phyloP scores from a whole-genome alignment of 2,888 invertebrate genomes.

The Parnassius apollo region DNA sequence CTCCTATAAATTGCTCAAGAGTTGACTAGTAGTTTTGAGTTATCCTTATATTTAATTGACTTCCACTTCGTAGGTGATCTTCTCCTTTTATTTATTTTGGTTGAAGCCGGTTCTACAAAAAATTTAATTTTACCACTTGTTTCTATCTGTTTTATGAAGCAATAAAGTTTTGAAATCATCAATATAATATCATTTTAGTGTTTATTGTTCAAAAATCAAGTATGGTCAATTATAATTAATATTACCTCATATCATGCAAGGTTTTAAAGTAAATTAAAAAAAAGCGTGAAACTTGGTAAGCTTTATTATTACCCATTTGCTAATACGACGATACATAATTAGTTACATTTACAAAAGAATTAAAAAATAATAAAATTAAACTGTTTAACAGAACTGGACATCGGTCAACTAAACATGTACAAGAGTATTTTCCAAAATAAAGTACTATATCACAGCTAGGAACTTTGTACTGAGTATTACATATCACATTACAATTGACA shows the following conservation, averaged over 20 bases:
- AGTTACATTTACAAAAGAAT: conserved; percentile 26
- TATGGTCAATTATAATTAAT: no score
- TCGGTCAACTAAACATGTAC: conserved; percentile 25
- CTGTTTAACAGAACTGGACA: conserved; percentile 20
- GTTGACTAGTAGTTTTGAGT: no score
- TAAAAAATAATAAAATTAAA: conserved; percentile 24
- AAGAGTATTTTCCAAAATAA: conserved; percentile 25
- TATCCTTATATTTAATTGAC: no score
- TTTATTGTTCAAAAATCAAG: no score
- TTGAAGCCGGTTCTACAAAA: no score
- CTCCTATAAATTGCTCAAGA: no score
- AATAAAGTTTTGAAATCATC: background rate
- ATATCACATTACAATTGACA: conserved; percentile 14
- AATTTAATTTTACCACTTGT: no score
- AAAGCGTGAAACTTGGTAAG: conserved; percentile 26
- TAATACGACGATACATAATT: conserved; percentile 27
- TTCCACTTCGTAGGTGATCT: no score
- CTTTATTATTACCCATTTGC: conserved; percentile 30
- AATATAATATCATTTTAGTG: background rate
- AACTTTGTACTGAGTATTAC: conserved; percentile 47
- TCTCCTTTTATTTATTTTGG: no score
- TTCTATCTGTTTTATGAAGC: no score
- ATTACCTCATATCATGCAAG: no score
- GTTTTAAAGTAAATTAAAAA: conserved; percentile 22
- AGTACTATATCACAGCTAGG: conserved; percentile 47